phyloP scores from a whole-genome alignment of 35 echinoderm and acorn worm genomes.

The Eucidaris tribuloides region DNA sequence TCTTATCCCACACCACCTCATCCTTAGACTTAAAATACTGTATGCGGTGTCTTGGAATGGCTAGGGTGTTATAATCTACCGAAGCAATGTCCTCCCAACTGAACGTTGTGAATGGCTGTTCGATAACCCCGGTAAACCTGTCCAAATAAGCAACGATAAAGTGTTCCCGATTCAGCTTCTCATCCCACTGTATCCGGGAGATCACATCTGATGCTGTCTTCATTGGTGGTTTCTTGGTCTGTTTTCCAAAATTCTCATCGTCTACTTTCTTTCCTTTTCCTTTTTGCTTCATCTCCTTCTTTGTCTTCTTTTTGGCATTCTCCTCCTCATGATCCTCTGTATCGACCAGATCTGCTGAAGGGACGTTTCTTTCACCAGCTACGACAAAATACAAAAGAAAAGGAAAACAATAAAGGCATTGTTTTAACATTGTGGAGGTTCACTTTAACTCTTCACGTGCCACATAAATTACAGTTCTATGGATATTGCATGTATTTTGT shows the following conservation, averaged over 20 bases:
- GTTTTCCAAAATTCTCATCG: not conserved
- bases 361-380: no score
- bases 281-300: not conserved
- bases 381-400: no score
- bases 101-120: constrained; percentile 70
- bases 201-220: constrained; percentile 98
- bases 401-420: no score
- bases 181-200: constrained; percentile 91
- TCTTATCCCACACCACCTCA: constrained; percentile 88
- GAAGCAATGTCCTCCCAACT: constrained; percentile 79
- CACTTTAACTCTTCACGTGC: no score
- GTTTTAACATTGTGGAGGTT: no score
- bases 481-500: no score
- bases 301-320: no score
- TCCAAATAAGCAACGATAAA: constrained; percentile 91
- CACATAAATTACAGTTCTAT: no score
- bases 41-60: constrained; percentile 81
- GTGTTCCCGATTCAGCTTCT: constrained; percentile 48
- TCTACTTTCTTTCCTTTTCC: not conserved
- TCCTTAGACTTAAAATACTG: constrained; percentile 99
- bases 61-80: constrained; percentile 37
- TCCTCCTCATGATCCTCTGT: no score
- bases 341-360: no score
- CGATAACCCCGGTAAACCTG: constrained; percentile 78
- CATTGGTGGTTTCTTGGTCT: constrained; percentile 95